Percentiles rank a stretch among this genome's conserved stretches.
Conservation (phyloP, 2,797 vertebrate species). For the Parambassis ranga region DNA sequence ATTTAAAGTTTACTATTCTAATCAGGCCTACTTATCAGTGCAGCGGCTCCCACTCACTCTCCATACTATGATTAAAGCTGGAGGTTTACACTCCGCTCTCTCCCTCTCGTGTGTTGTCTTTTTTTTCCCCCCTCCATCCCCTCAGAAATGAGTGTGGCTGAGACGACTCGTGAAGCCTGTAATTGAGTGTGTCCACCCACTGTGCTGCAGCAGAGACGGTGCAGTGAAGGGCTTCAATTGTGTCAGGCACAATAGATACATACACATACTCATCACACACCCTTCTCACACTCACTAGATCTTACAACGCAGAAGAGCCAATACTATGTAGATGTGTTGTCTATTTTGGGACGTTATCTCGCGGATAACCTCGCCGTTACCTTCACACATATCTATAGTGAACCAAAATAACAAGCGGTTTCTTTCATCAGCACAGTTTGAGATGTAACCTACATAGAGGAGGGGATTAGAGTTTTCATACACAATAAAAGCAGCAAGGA, state of each 20-base stretch:
- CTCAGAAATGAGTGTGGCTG: constrained; percentile 27
- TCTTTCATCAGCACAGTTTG: neutral
- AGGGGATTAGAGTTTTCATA: neutral
- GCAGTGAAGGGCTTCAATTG: constrained; percentile 59
- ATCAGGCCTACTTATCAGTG: neutral
- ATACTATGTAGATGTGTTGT: neutral
- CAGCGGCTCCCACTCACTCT: neutral
- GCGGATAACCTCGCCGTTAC: neutral
- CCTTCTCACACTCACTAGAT: constrained; percentile 7
- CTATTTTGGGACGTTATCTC: neutral
- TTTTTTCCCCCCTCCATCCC: neutral
- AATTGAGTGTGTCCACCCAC: constrained; percentile 83
- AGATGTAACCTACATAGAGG: neutral
- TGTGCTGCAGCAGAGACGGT: constrained; percentile 61
- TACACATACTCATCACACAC: constrained; percentile 45
- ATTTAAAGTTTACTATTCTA: neutral
- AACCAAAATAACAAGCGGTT: neutral
- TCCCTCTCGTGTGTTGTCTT: neutral
- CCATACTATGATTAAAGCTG: neutral
- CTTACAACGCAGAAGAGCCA: constrained; percentile 5
- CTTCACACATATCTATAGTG: neutral
- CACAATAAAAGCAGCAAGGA: neutral
- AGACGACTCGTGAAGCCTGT: constrained; percentile 70
- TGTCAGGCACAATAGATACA: constrained; percentile 62
- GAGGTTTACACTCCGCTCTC: neutral